Percentiles rank a stretch among this genome's conserved stretches.
phyloP scores from a whole-genome alignment of 2,797 vertebrate species.

The Rousettus madagascariensis region DNA sequence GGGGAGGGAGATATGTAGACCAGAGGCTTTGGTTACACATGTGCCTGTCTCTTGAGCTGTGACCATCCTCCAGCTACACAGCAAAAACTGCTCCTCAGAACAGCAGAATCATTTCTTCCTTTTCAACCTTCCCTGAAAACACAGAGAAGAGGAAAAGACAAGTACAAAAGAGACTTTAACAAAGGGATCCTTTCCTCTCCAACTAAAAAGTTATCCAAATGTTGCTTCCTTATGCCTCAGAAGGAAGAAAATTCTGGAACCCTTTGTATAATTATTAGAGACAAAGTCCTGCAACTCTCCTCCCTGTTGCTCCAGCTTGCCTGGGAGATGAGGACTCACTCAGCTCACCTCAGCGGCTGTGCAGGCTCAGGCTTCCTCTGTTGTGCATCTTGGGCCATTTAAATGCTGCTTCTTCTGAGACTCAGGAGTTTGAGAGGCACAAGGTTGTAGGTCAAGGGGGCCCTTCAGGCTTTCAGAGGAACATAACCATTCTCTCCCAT shows the following conservation, averaged over 20 bases:
- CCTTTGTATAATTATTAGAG: neutral
- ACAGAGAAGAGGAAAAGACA: neutral
- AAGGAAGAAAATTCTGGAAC: neutral
- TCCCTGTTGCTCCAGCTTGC: neutral
- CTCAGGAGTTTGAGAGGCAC: neutral
- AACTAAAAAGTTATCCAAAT: neutral
- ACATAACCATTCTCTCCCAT: accelerated
- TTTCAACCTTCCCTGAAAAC: conserved; percentile 40
- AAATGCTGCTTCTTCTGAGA: neutral
- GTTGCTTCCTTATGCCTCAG: neutral
- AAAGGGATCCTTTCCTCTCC: neutral
- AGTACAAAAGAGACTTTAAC: neutral
- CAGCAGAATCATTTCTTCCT: neutral
- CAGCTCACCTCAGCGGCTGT: neutral
- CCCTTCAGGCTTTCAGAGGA: no score
- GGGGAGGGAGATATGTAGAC: neutral
- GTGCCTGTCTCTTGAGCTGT: neutral
- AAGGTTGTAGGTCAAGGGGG: neutral
- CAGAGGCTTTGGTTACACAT: neutral
- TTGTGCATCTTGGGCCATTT: accelerated
- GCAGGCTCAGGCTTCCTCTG: accelerated
- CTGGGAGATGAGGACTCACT: neutral
- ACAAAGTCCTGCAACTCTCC: neutral
- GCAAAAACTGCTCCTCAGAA: neutral
- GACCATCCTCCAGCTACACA: conserved; percentile 44